phyloP scores from a whole-genome alignment of 2,888 invertebrate species.

The Chironomus tentans region DNA sequence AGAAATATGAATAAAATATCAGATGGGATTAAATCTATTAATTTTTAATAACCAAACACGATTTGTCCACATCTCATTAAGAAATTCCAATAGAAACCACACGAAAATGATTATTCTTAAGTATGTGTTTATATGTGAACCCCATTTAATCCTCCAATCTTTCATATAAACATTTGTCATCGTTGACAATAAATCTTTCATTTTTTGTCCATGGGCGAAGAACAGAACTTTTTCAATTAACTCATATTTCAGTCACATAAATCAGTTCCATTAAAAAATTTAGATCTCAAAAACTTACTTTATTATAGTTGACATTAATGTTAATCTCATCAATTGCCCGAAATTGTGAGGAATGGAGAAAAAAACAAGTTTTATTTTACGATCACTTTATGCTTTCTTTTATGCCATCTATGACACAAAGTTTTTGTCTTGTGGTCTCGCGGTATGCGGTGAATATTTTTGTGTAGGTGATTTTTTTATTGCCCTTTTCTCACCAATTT shows the following conservation, averaged over 20 bases:
- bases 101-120: not conserved
- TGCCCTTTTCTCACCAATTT: not conserved
- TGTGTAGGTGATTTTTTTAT: slow-evolving; percentile 7
- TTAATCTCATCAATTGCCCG: not conserved
- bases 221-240: too few species aligned
- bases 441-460: not conserved
- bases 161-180: not conserved
- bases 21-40: too few species aligned
- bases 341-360: not conserved
- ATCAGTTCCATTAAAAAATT: not conserved
- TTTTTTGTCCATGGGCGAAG: too few species aligned
- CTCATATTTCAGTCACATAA: not conserved
- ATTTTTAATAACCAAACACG: too few species aligned
- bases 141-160: not conserved
- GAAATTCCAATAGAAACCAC: too few species aligned
- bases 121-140: not conserved
- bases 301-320: not conserved
- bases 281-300: not conserved
- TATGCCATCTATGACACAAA: too few species aligned
- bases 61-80: too few species aligned
- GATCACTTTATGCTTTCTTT: not conserved
- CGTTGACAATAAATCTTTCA: not conserved
- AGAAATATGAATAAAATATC: too few species aligned
- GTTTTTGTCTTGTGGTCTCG: not conserved
- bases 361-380: not conserved